Evolutionary conservation across 2,113 vertebrate species (phyloP).

Genomic region (Calidris pugnax): DNA sequence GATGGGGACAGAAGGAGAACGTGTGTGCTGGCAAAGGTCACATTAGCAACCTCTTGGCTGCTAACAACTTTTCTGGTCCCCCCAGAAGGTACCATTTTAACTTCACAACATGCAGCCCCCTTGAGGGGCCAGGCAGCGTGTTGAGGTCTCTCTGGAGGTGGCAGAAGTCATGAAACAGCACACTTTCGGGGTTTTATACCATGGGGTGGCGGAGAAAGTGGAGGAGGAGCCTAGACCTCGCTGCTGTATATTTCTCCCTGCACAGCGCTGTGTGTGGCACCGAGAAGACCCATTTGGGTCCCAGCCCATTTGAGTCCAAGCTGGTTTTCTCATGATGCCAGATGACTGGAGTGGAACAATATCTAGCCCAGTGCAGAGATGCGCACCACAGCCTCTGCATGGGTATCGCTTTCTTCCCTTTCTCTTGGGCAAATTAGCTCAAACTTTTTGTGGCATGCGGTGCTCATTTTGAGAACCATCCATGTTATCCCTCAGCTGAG

Average conservation of each 20-base stretch:
- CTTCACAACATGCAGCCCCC: neutral
- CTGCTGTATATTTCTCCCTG: neutral
- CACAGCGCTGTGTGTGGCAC: fast-evolving
- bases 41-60: neutral
- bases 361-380: neutral
- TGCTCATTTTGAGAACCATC: neutral
- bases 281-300: fast-evolving
- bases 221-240: neutral
- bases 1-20: neutral
- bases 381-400: neutral
- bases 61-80: neutral
- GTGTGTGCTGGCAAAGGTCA: neutral
- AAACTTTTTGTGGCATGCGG: neutral
- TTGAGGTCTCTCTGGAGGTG: neutral
- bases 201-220: neutral
- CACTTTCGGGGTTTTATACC: neutral
- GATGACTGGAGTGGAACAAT: neutral
- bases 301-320: neutral
- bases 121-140: neutral
- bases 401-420: neutral
- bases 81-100: neutral
- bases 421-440: neutral
- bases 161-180: neutral
- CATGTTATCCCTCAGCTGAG: neutral
- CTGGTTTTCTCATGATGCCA: neutral